phyloP scores from a whole-genome alignment of 2,113 vertebrate genomes.

The Sisor rabdophorus region DNA sequence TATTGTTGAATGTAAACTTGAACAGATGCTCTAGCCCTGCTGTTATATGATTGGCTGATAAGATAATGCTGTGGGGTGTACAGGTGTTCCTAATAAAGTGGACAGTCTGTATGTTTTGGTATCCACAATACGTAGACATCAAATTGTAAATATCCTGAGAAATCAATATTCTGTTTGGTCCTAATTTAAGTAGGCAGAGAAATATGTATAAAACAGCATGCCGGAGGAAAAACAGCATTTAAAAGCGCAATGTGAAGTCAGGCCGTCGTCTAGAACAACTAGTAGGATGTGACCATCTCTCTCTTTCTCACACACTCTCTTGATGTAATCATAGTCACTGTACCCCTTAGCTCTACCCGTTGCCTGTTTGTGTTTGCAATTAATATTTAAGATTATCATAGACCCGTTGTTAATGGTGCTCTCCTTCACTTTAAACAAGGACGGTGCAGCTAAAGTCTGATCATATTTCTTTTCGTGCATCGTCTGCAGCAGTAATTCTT shows the following conservation, averaged over 20 bases:
- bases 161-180: background rate
- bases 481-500: background rate
- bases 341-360: conserved; percentile 62
- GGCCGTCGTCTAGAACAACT: conserved; percentile 43
- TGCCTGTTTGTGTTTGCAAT: conserved; percentile 64
- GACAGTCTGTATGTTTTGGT: too few species aligned
- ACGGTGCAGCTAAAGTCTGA: conserved; percentile 66
- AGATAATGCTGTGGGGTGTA: background rate
- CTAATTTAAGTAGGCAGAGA: background rate
- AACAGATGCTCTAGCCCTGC: background rate
- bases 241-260: conserved; percentile 3
- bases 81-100: too few species aligned
- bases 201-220: too few species aligned
- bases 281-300: conserved; percentile 67
- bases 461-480: background rate
- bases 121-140: too few species aligned
- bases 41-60: conserved; percentile 11
- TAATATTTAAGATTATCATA: conserved; percentile 63
- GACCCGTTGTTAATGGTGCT: conserved; percentile 66
- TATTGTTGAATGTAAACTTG: too few species aligned
- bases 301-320: conserved; percentile 59
- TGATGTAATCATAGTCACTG: conserved; percentile 50
- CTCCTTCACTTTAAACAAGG: conserved; percentile 73
- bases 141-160: background rate
- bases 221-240: too few species aligned